These are phyloP conservation scores for Psittacara wagleri DNA, from an alignment of 2,113 vertebrate species.

Conservation along the genomic window DNA sequence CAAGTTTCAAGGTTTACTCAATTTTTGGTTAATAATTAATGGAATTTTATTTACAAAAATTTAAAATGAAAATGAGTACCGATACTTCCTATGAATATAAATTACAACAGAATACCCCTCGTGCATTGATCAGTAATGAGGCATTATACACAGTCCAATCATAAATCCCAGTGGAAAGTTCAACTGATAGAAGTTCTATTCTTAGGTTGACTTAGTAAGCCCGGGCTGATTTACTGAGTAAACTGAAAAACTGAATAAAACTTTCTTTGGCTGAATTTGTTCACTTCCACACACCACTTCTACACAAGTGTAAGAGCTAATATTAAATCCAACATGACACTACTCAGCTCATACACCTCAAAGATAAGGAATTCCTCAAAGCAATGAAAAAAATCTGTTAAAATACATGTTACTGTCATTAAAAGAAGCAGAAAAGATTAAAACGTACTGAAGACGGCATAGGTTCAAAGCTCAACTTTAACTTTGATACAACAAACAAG, in stretches of 20 bases:
- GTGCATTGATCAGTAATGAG: slow-evolving; percentile 53
- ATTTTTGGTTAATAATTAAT: slow-evolving; percentile 43
- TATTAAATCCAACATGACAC: background rate
- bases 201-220: slow-evolving; percentile 18
- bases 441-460: background rate
- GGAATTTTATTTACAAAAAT: slow-evolving; percentile 50
- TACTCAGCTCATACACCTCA: background rate
- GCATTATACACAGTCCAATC: slow-evolving; percentile 36
- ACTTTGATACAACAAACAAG: background rate
- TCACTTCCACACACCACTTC: background rate
- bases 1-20: background rate
- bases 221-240: background rate
- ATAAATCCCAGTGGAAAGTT: slow-evolving; percentile 45
- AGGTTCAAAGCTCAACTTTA: background rate
- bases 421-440: background rate
- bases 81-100: slow-evolving; percentile 16
- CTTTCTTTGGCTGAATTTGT: background rate
- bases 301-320: background rate
- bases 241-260: background rate
- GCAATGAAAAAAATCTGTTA: background rate
- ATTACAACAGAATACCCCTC: slow-evolving; percentile 6
- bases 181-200: slow-evolving; percentile 32
- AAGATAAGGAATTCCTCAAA: background rate
- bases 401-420: background rate
- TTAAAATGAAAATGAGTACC: background rate